Conservation (phyloP, 2,113 vertebrate genomes). For the Athene cunicularia region DNA sequence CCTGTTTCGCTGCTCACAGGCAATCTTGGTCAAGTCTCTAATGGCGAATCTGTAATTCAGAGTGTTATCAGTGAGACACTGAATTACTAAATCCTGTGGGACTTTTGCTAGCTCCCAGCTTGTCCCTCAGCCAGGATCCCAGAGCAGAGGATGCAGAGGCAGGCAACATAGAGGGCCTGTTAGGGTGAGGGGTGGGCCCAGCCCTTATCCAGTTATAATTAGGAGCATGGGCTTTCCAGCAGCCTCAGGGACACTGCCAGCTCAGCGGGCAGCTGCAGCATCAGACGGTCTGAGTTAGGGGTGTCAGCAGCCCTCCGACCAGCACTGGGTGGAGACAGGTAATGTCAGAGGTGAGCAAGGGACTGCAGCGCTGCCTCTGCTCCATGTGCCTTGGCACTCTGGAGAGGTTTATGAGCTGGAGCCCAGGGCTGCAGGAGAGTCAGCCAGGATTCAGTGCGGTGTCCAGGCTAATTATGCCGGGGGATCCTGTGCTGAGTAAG, state of each 20-base stretch:
- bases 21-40: background rate
- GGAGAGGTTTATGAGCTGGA: slow-evolving; percentile 4
- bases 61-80: background rate
- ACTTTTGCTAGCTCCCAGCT: background rate
- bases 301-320: background rate
- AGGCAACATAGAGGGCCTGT: background rate
- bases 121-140: background rate
- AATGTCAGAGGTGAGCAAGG: background rate
- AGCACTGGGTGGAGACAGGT: background rate
- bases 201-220: background rate
- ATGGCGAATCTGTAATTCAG: background rate
- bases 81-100: background rate
- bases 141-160: background rate
- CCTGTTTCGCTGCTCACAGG: background rate
- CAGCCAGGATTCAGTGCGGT: background rate
- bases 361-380: background rate
- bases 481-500: background rate
- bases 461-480: background rate
- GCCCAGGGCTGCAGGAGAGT: background rate
- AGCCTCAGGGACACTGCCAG: background rate
- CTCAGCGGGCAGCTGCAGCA: rapidly evolving
- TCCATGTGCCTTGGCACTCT: background rate
- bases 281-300: background rate
- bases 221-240: background rate
- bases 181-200: background rate